Evolutionary conservation across 2,113 vertebrate genomes (phyloP).

Genomic region (Tragelaphus scriptus): DNA sequence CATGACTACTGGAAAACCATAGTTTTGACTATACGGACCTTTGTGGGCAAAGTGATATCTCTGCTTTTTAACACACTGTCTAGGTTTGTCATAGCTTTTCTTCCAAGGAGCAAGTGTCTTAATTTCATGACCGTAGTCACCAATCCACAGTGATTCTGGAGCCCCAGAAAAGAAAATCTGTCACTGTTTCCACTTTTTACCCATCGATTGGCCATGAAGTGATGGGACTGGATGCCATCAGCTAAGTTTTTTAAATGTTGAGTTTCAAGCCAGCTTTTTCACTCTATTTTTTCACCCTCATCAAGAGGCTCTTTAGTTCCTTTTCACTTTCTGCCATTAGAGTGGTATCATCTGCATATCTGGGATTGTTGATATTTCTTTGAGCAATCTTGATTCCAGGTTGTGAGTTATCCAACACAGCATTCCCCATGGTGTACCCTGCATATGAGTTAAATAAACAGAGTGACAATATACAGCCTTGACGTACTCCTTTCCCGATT

Average conservation of each 20-base stretch:
- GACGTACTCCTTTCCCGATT: background rate
- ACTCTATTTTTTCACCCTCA: background rate
- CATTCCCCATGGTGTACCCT: background rate
- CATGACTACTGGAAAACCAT: background rate
- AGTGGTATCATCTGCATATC: background rate
- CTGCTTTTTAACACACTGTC: background rate
- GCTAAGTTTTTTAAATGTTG: background rate
- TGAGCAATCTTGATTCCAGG: background rate
- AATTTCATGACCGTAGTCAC: background rate
- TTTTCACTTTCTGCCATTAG: background rate
- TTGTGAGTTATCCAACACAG: background rate
- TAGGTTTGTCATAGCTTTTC: background rate
- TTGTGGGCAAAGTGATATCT: background rate
- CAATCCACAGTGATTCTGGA: background rate
- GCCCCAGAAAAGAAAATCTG: background rate
- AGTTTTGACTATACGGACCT: background rate
- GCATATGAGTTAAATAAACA: background rate
- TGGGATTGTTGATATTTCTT: background rate
- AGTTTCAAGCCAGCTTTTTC: background rate
- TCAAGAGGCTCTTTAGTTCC: background rate
- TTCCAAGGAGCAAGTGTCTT: background rate
- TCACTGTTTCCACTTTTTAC: background rate
- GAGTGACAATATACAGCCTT: background rate
- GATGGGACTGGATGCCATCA: background rate
- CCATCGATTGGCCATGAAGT: background rate